Evolutionary conservation across 2,113 vertebrate genomes (phyloP).

Genomic region (Mola mola): DNA sequence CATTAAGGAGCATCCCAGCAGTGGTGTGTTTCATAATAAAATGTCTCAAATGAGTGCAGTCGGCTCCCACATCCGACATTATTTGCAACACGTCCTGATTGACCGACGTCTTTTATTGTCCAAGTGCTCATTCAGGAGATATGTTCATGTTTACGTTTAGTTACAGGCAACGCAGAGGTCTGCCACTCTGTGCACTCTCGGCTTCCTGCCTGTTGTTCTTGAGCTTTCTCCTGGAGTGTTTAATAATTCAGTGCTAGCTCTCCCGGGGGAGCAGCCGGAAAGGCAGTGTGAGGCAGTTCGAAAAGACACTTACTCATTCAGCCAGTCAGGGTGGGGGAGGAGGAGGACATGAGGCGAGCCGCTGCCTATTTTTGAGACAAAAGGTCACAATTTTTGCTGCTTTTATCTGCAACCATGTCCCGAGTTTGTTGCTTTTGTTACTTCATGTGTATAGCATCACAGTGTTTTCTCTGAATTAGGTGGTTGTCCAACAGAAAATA

Average conservation of each 20-base stretch:
- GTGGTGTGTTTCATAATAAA: too few relatives aligned
- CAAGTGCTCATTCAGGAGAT: slow-evolving; percentile 42
- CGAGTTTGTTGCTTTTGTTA: background rate
- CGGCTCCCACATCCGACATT: too few relatives aligned
- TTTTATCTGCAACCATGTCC: slow-evolving; percentile 28
- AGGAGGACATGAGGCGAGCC: slow-evolving; percentile 33
- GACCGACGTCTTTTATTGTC: too few relatives aligned
- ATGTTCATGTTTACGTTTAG: background rate
- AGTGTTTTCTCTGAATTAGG: background rate
- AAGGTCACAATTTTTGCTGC: slow-evolving; percentile 41
- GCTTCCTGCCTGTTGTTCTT: slow-evolving; percentile 59
- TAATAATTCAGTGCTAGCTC: slow-evolving; percentile 82
- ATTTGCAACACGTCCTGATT: too few relatives aligned
- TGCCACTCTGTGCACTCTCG: slow-evolving; percentile 48
- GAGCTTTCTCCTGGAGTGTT: slow-evolving; percentile 72
- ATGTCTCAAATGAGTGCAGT: too few relatives aligned
- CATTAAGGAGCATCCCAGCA: too few relatives aligned
- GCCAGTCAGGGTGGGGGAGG: slow-evolving; percentile 70
- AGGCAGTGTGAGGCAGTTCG: slow-evolving; percentile 62
- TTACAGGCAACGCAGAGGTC: slow-evolving; percentile 22
- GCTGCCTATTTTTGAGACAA: slow-evolving; percentile 52
- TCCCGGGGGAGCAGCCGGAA: slow-evolving; percentile 73
- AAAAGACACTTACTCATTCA: slow-evolving; percentile 72
- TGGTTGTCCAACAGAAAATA: background rate
- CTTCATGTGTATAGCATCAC: background rate